phyloP scores from a whole-genome alignment of 2,113 vertebrate species.

The Spea bombifrons region DNA sequence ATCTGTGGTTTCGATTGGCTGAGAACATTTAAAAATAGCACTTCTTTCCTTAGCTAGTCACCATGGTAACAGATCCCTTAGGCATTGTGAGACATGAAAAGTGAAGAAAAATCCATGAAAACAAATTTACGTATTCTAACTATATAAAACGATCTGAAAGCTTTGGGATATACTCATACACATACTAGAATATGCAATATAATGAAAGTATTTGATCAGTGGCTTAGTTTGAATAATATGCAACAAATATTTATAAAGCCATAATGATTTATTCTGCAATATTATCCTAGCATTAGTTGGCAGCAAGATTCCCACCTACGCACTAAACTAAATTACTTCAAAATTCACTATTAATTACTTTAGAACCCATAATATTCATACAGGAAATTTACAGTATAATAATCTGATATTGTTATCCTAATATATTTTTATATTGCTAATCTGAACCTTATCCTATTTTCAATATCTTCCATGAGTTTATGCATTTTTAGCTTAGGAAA shows the following conservation, averaged over 20 bases:
- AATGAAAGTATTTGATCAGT: conserved; percentile 1
- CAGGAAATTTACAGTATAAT: no score
- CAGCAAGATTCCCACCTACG: no score
- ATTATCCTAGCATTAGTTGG: neutral
- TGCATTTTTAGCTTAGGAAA: no score
- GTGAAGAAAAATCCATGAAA: conserved; percentile 47
- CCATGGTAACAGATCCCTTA: conserved; percentile 45
- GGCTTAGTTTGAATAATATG: neutral
- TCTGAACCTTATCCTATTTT: no score
- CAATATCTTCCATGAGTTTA: no score
- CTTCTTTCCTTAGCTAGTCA: conserved; percentile 42
- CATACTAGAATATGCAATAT: neutral
- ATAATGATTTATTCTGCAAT: neutral
- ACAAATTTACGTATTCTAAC: conserved; percentile 49
- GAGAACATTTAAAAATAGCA: conserved; percentile 47
- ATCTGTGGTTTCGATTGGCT: conserved; percentile 41
- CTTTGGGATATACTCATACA: conserved; percentile 30
- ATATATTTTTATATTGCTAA: no score
- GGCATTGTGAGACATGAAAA: conserved; percentile 44
- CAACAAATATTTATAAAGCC: neutral
- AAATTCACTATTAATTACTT: no score
- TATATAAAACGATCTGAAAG: conserved; percentile 41
- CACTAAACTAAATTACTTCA: no score
- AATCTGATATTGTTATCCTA: no score
- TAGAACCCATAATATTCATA: no score